Evolutionary conservation across 2,888 invertebrate species (phyloP), one percentile per base, ranked within the genome.

Genomic region (Scelioninae gen. 2): DNA sequence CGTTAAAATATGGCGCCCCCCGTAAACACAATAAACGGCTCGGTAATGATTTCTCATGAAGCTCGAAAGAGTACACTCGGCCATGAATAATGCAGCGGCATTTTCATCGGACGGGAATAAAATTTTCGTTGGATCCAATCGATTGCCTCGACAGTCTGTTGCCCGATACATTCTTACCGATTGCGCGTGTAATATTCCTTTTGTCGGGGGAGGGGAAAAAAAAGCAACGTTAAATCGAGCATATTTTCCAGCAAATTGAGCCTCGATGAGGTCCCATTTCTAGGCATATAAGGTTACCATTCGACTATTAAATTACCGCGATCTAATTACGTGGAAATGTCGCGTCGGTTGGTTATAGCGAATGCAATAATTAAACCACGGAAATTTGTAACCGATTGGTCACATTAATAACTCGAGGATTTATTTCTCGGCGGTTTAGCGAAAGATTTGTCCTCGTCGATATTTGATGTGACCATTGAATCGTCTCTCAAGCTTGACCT

Each of bases 1-100:
- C 74, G 71, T 15, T 57, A 25, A 64, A 64, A 58, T 64, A 71
- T 58, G 48, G 33, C 33, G 52, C 33, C 15, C 39, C 22, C 39
- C 22, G 55, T 71, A 71, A 64, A 64, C 22, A 50, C 57, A 19
- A 50, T 55, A 55, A 70, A 70, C 45, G 28, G 45, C 53, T 61
- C 35, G 43, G 63, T 69, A 69, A 69, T 61, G 69, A 69, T 61
- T 61, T 52, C 45, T 45, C 53, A 37, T 50, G 31, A 52, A 52
- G 28, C 2, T 58, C 33, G 33, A 50, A 50, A 45, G 43, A 25
- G 41, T 25, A 22, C 13, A 13, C 16, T 19, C 43, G 11, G 10
- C 16, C 37, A 43, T 68, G 68, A 68, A 68, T 68, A 68, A 68
- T 68, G 39, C 41, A 67, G n/a, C 18, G 18, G 46, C 33, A 11